These are phyloP conservation scores for Ammodramus savannarum DNA, from an alignment of 2,113 vertebrate species.

Conservation along the genomic window DNA sequence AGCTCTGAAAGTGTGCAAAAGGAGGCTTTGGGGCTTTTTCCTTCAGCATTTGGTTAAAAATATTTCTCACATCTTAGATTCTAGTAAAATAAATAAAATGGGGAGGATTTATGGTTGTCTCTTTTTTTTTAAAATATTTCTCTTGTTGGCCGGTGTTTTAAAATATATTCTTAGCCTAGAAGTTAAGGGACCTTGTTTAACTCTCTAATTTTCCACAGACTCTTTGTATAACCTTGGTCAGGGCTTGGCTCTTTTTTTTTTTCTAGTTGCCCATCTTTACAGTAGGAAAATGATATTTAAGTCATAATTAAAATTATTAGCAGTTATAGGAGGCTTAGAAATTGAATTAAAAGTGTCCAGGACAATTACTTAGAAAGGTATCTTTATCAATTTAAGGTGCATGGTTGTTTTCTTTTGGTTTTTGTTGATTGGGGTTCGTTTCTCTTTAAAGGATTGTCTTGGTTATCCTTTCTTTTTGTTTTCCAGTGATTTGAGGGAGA, in stretches of 20 bases:
- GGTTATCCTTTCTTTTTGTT: background rate
- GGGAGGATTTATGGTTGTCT: rapidly evolving
- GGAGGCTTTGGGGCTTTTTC: background rate
- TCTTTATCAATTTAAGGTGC: rapidly evolving
- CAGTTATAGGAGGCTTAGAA: background rate
- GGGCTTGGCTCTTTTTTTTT: background rate
- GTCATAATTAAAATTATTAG: background rate
- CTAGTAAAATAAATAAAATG: rapidly evolving
- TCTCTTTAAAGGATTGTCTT: background rate
- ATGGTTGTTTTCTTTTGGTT: rapidly evolving
- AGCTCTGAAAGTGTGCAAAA: background rate
- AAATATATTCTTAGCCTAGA: background rate
- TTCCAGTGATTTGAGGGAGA: background rate
- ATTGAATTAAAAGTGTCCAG: background rate
- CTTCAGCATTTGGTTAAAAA: background rate
- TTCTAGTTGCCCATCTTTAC: background rate
- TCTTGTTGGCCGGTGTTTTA: background rate
- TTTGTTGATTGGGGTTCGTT: background rate
- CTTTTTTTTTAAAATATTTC: background rate
- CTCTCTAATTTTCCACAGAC: background rate
- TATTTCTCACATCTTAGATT: background rate
- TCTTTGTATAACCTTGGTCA: background rate
- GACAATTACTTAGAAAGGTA: background rate
- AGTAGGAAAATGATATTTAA: background rate
- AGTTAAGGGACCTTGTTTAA: background rate